Base-by-base conservation (phyloP, 2,888 invertebrate species). In the Sericinus montela region DNA sequence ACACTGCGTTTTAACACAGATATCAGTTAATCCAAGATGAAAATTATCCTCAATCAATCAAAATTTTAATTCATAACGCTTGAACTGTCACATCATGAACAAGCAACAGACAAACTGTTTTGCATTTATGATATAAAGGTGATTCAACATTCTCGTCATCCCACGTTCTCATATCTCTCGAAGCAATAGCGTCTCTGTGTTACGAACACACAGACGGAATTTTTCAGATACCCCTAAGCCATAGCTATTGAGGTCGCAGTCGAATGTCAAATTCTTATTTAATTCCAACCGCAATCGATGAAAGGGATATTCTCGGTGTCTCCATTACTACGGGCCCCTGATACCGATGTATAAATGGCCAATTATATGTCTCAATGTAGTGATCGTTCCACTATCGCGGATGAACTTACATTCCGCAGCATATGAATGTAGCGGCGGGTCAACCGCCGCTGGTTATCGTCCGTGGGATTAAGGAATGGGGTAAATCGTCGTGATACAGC, bases 401-500 rank as follows among this genome's bases (percentile, higher is more conserved):
- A 28, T n/a, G 38, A 45, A 35, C 36, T 45, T 35, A 23, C 11
- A 16, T 35, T 45, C 43, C 34, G 53, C 40, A 40, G 47, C 35
- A 39, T 36, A 44, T 46, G 15, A 23, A 48, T 53, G 48, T 44
- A 47, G 47, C 74, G 75, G 72, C 64, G 57, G 68, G 53, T 56
- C 57, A 53, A 50, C 41, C 51, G 43, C 54, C 54, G 51, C 46
- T 55, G 57, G 54, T 47, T 23, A 14, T 19, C 29, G 9, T 29
- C 9, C 16, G 54, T 62, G 44, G 68, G 80, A 81, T 84, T 81
- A 80, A 75, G 81, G 79, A 83, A 78, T 67, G 80, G 80, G 80
- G 82, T 79, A 78, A 82, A 84, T 79, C 72, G 80, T 69, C 62
- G 67, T 75, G 80, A 80, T 81, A 82, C 63, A 63, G 59, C 65